phyloP scores from a whole-genome alignment of 2,888 invertebrate species.

The Drosophila atripex region DNA sequence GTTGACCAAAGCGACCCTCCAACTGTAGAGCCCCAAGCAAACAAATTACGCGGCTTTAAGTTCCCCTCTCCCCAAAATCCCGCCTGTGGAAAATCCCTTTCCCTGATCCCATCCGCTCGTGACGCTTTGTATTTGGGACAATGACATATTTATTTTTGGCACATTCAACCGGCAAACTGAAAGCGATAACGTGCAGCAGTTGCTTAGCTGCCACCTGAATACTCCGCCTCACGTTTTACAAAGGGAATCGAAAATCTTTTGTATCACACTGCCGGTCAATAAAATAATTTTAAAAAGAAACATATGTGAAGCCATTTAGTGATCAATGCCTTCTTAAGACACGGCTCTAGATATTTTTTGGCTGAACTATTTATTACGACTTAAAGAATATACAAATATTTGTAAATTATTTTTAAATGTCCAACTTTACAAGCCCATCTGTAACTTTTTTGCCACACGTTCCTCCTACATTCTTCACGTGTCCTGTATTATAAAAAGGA shows the following conservation, averaged over 20 bases:
- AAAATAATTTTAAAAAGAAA: background rate
- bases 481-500: constrained; percentile 32
- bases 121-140: constrained; percentile 51
- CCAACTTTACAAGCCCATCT: background rate
- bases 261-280: background rate
- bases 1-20: constrained; percentile 42
- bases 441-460: constrained; percentile 42
- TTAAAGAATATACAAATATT: no score
- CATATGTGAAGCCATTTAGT: background rate
- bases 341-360: no score
- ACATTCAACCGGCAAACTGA: constrained; percentile 38
- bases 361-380: background rate
- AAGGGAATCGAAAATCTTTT: constrained; percentile 22
- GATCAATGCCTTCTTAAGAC: no score
- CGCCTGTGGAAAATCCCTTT: background rate
- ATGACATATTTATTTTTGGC: constrained; percentile 70
- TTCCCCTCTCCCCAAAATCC: background rate
- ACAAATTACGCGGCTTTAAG: constrained; percentile 76
- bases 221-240: constrained; percentile 25
- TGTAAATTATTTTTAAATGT: no score
- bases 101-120: constrained; percentile 9
- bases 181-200: constrained; percentile 65
- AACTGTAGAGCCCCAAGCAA: constrained; percentile 41
- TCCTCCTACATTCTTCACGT: constrained; percentile 53
- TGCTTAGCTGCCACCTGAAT: constrained; percentile 47